Conservation (phyloP, 2,888 invertebrate genomes). For the Anarsia innoxiella region DNA sequence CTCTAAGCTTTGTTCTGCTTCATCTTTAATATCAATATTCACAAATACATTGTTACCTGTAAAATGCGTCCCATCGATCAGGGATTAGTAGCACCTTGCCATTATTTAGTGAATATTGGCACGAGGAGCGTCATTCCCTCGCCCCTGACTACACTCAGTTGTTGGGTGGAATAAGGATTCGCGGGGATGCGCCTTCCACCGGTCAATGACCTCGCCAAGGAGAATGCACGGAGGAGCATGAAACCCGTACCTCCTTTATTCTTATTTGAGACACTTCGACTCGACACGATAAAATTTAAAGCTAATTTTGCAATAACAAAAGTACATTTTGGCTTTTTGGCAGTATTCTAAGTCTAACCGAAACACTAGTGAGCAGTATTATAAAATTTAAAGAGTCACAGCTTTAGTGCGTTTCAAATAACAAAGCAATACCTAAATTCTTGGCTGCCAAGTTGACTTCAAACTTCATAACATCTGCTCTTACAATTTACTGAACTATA, state of each 20-base stretch:
- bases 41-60: slow-evolving; percentile 4
- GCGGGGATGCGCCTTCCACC: slow-evolving; percentile 52
- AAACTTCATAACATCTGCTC: too few relatives aligned
- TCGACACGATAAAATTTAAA: slow-evolving; percentile 14
- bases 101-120: slow-evolving; percentile 3
- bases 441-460: too few relatives aligned
- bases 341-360: too few relatives aligned
- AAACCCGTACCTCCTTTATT: slow-evolving; percentile 40
- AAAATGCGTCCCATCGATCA: slow-evolving; percentile 3
- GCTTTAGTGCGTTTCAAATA: too few relatives aligned
- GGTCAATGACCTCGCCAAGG: slow-evolving; percentile 55
- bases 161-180: slow-evolving; percentile 47
- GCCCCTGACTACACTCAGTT: slow-evolving; percentile 23
- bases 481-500: too few relatives aligned
- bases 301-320: neutral
- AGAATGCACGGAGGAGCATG: slow-evolving; percentile 52
- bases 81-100: slow-evolving; percentile 6
- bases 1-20: too few relatives aligned
- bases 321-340: neutral
- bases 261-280: slow-evolving; percentile 33
- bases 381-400: too few relatives aligned
- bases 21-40: too few relatives aligned
- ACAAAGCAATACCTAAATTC: too few relatives aligned
- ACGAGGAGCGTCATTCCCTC: slow-evolving; percentile 3
- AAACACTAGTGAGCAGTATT: too few relatives aligned